Evolutionary conservation across 2,113 vertebrate species (phyloP).

Genomic region (Callopanchax toddi): DNA sequence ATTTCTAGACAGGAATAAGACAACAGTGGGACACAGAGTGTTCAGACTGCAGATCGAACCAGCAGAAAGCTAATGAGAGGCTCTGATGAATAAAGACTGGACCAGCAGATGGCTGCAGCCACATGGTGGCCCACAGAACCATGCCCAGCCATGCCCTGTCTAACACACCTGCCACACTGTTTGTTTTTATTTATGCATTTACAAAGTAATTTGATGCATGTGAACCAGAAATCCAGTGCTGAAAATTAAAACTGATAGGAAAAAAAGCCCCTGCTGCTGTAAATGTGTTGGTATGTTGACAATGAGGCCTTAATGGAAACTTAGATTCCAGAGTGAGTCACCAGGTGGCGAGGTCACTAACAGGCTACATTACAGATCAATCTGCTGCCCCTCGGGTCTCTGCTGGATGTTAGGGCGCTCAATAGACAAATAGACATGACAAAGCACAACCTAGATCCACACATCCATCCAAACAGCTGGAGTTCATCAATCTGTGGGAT

Average conservation of each 20-base stretch:
- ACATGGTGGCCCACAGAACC: conserved; percentile 70
- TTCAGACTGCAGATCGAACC: conserved; percentile 50
- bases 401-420: conserved; percentile 53
- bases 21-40: conserved; percentile 55
- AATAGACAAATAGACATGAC: conserved; percentile 22
- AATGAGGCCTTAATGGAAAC: conserved; percentile 28
- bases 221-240: conserved; percentile 7
- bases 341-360: conserved; percentile 69
- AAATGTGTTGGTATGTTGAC: conserved; percentile 7
- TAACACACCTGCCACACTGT: conserved; percentile 68
- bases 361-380: conserved; percentile 77
- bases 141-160: conserved; percentile 59
- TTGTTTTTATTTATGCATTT: conserved; percentile 55
- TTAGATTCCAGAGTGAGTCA: conserved; percentile 51
- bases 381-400: conserved; percentile 58
- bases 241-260: background rate
- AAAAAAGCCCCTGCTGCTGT: background rate
- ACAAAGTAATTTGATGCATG: conserved; percentile 31
- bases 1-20: conserved; percentile 59
- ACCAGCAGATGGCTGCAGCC: conserved; percentile 74
- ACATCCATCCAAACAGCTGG: conserved; percentile 11
- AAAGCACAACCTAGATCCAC: background rate
- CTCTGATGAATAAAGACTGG: conserved; percentile 59
- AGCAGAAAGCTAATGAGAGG: conserved; percentile 71
- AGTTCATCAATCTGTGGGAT: conserved; percentile 19